A percentile compares a stretch with the other conserved stretches of the same genome.
These are phyloP conservation scores for Sciurus niger DNA, from an alignment of 2,113 vertebrate genomes.

Conservation along the genomic window DNA sequence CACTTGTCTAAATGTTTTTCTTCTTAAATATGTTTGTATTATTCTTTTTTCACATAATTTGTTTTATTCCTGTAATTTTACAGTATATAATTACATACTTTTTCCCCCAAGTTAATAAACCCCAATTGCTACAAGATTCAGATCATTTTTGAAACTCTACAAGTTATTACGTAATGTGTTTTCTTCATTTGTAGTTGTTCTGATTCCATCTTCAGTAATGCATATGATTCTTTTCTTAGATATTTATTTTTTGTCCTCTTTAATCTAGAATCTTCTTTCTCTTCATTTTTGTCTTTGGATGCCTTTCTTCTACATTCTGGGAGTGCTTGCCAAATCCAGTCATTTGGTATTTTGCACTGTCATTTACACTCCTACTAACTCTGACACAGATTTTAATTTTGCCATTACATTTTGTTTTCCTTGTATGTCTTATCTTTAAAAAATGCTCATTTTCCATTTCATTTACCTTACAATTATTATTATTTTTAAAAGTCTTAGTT, in stretches of 20 bases:
- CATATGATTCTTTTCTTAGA: constrained; percentile 37
- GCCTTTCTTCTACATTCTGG: background rate
- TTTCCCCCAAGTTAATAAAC: background rate
- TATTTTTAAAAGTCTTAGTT: constrained; percentile 25
- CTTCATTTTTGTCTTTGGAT: constrained; percentile 39
- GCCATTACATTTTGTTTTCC: background rate
- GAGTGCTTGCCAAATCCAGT: constrained; percentile 38
- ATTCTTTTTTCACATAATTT: constrained; percentile 3
- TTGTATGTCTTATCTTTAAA: constrained; percentile 39
- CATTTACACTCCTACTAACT: background rate
- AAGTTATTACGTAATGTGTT: constrained; percentile 42
- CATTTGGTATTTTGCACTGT: constrained; percentile 26
- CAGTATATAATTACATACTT: background rate
- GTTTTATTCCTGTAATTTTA: constrained; percentile 56
- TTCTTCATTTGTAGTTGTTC: constrained; percentile 41
- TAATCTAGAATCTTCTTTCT: constrained; percentile 48
- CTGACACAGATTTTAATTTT: constrained; percentile 46
- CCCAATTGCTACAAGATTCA: background rate
- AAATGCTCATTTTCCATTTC: constrained; percentile 50
- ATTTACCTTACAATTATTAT: constrained; percentile 14
- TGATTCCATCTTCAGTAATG: constrained; percentile 21
- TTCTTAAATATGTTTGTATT: background rate
- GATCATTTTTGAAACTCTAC: constrained; percentile 18
- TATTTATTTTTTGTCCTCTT: constrained; percentile 50
- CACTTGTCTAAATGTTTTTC: background rate